Conservation (phyloP, 1,140 invertebrate species). For the Trachelipus rathkii region DNA sequence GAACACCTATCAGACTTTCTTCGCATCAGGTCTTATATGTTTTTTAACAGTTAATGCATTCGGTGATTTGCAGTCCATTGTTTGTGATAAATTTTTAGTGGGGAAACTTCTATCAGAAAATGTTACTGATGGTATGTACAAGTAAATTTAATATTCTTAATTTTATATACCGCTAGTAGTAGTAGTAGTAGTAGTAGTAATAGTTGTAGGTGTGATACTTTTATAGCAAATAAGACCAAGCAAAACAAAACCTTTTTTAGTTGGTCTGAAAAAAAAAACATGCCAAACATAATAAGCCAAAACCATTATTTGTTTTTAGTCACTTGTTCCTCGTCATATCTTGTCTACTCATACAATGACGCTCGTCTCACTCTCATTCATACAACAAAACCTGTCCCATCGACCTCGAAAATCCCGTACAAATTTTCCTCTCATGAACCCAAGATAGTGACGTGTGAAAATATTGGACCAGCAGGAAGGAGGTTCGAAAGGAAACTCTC, state of each 20-base stretch:
- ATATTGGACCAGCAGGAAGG: constrained; percentile 60
- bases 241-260: too few relatives aligned
- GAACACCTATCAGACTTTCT: background rate
- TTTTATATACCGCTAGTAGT: too few relatives aligned
- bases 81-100: constrained; percentile 69
- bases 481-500: constrained; percentile 63
- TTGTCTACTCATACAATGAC: constrained; percentile 64
- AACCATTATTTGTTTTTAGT: constrained; percentile 52
- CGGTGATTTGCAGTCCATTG: constrained; percentile 64
- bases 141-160: too few relatives aligned
- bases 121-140: constrained; percentile 65
- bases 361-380: constrained; percentile 63
- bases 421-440: constrained; percentile 61
- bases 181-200: too few relatives aligned
- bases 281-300: too few relatives aligned
- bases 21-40: constrained; percentile 57
- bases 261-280: too few relatives aligned
- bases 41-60: constrained; percentile 61
- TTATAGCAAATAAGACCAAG: too few relatives aligned
- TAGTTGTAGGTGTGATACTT: too few relatives aligned
- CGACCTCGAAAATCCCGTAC: constrained; percentile 55
- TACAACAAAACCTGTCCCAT: constrained; percentile 49
- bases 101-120: constrained; percentile 66
- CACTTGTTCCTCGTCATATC: constrained; percentile 61
- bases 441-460: constrained; percentile 57